Percentiles rank a stretch among this genome's conserved stretches.
These are phyloP conservation scores for Artemia sinica DNA, from an alignment of 2,888 invertebrate genomes.

Conservation along the genomic window DNA sequence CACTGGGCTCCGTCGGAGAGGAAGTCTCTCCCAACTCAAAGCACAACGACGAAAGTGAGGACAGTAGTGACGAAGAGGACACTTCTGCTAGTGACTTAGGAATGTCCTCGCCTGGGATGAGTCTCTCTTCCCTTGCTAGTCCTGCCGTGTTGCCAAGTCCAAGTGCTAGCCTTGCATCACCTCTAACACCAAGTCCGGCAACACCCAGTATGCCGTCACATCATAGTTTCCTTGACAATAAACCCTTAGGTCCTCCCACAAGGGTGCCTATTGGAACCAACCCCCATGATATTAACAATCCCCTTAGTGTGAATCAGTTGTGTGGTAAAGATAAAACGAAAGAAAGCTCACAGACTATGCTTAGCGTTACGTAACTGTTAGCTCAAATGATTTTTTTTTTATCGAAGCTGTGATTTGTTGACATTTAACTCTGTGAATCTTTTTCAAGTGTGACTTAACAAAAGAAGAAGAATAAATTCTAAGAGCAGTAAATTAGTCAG, in stretches of 20 bases:
- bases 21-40: conserved; percentile 39
- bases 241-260: conserved; percentile 37
- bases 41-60: conserved; percentile 33
- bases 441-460: no score
- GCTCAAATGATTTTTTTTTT: conserved; percentile 6
- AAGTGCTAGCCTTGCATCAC: conserved; percentile 48
- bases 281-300: conserved; percentile 79
- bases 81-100: conserved; percentile 27
- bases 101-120: conserved; percentile 37
- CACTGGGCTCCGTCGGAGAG: conserved; percentile 51
- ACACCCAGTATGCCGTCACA: conserved; percentile 28
- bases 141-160: conserved; percentile 60
- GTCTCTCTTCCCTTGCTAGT: conserved; percentile 49
- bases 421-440: not conserved
- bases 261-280: conserved; percentile 75
- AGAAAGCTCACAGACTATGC: conserved; percentile 11
- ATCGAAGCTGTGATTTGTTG: conserved; percentile 12
- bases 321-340: conserved; percentile 43
- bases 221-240: conserved; percentile 29
- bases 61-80: conserved; percentile 24
- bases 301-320: conserved; percentile 71
- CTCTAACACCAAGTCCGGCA: conserved; percentile 32
- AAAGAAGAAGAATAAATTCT: no score
- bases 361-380: conserved; percentile 5
- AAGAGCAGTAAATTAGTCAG: no score